Percentiles rank a stretch among this genome's conserved stretches.
These are phyloP conservation scores for Setophaga coronata DNA, from an alignment of 2,113 vertebrate species.

Conservation along the genomic window DNA sequence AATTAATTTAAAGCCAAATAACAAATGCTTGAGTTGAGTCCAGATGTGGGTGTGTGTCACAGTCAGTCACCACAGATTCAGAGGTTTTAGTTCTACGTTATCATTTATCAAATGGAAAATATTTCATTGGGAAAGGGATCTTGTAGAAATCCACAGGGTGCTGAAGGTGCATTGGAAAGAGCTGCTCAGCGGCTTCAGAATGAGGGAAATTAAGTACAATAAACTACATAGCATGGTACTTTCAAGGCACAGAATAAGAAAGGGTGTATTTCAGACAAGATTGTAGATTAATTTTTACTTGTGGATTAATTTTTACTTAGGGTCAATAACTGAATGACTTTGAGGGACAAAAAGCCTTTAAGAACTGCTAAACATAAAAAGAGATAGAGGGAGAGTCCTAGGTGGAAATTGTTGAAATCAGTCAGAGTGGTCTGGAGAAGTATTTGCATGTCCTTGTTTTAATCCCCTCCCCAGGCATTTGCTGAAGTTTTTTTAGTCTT, in stretches of 20 bases:
- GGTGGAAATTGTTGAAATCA: neutral
- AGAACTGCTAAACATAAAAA: neutral
- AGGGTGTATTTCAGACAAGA: neutral
- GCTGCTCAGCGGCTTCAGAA: neutral
- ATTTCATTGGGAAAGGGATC: neutral
- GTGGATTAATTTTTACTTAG: neutral
- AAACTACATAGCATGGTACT: neutral
- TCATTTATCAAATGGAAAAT: neutral
- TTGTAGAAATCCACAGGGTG: neutral
- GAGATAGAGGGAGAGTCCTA: neutral
- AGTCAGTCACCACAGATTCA: neutral
- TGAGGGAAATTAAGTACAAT: neutral
- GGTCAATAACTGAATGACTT: neutral
- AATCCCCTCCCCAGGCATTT: neutral
- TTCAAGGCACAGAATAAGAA: neutral
- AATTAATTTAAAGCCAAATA: constrained; percentile 44
- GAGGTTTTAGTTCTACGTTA: neutral
- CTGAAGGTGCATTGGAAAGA: neutral
- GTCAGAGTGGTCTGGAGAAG: neutral
- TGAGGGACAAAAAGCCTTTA: neutral
- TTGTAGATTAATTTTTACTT: neutral
- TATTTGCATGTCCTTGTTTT: neutral
- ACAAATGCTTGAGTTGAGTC: neutral
- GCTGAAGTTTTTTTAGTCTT: neutral
- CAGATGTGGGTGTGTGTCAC: neutral